Conservation (phyloP, 2,113 vertebrate genomes). For the Nannospalax galili region DNA sequence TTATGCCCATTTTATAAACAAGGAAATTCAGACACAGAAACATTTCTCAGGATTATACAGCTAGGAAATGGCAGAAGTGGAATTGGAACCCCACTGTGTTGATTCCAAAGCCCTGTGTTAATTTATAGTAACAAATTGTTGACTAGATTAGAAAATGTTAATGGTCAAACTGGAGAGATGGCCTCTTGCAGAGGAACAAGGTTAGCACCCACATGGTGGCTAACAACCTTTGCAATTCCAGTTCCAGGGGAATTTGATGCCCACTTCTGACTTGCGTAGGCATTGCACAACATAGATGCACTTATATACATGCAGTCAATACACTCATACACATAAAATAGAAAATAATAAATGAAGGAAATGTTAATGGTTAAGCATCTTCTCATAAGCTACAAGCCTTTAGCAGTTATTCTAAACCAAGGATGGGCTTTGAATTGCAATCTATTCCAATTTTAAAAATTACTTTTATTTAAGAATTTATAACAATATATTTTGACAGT, state of each 20-base stretch:
- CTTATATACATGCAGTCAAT: too few species aligned
- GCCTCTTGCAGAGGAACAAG: too few species aligned
- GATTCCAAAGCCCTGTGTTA: conserved; percentile 8
- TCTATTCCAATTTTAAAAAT: not conserved
- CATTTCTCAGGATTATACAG: not conserved
- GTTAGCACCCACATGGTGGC: too few species aligned
- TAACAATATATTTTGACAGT: not conserved
- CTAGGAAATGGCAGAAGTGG: conserved; percentile 15
- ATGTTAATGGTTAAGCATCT: not conserved
- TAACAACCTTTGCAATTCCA: too few species aligned
- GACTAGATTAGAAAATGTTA: conserved; percentile 33
- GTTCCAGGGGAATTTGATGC: too few species aligned
- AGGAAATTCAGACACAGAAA: not conserved
- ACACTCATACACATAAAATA: too few species aligned
- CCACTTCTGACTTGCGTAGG: too few species aligned
- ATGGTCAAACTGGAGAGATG: not conserved
- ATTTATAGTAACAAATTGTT: conserved; percentile 23
- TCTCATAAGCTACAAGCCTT: conserved; percentile 15
- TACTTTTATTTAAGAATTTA: not conserved
- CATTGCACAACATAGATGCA: too few species aligned
- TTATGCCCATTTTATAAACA: conserved; percentile 15
- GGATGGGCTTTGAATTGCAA: not conserved
- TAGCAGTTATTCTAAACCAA: conserved; percentile 17
- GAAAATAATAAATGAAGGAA: too few species aligned
- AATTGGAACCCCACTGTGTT: not conserved